phyloP scores from a whole-genome alignment of 2,888 invertebrate species.

The Brachyopa scutellaris region DNA sequence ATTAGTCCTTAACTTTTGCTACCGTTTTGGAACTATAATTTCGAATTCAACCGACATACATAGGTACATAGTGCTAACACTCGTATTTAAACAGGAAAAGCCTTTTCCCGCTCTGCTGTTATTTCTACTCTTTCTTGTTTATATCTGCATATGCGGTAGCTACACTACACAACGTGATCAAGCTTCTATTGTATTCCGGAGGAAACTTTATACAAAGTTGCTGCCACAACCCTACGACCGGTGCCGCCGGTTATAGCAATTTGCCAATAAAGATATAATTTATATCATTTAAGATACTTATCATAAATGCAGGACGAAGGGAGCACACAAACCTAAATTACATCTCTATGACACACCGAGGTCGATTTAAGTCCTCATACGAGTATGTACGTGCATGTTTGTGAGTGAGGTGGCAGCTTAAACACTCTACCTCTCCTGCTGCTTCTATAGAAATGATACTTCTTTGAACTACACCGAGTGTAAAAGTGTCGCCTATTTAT shows the following conservation, averaged over 20 bases:
- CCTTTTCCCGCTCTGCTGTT: too few species aligned
- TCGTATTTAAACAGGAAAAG: too few species aligned
- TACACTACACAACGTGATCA: conserved; percentile 33
- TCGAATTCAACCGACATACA: conserved; percentile 30
- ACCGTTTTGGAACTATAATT: conserved; percentile 33
- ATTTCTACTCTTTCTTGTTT: too few species aligned
- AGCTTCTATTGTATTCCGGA: neutral
- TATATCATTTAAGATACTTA: conserved; percentile 63
- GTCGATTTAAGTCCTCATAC: neutral
- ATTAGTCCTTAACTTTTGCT: conserved; percentile 23
- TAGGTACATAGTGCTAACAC: neutral
- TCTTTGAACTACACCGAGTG: conserved; percentile 35
- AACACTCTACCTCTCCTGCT: neutral
- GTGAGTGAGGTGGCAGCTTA: neutral
- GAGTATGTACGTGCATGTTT: neutral
- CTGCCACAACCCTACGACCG: conserved; percentile 18
- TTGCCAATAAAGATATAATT: conserved; percentile 66
- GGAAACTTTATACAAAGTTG: conserved; percentile 18
- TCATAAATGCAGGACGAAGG: conserved; percentile 48
- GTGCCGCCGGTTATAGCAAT: conserved; percentile 49
- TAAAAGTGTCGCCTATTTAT: conserved; percentile 68
- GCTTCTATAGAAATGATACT: neutral
- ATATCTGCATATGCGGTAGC: too few species aligned
- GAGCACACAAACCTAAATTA: conserved; percentile 40
- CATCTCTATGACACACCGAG: conserved; percentile 38